These are phyloP conservation scores for Nephrocerus scutellatus DNA, from an alignment of 2,888 invertebrate species.

Conservation along the genomic window DNA sequence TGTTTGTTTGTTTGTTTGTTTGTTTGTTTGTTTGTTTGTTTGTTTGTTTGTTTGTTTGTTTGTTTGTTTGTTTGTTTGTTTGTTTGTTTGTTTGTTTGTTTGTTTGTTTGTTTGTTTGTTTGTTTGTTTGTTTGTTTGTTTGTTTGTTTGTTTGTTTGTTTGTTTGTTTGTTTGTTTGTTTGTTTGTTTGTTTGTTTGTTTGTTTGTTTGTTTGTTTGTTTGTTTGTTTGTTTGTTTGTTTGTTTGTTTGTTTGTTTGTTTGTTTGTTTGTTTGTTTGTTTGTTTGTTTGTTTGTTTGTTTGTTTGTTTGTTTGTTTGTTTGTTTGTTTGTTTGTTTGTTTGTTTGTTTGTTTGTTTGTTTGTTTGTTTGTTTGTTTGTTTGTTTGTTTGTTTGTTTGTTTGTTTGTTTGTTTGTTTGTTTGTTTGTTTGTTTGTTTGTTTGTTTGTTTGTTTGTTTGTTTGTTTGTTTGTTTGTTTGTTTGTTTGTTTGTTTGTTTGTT, in stretches of 20 bases:
- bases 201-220: slow-evolving; percentile 2
- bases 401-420: slow-evolving; percentile 2
- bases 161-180: slow-evolving; percentile 2
- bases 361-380: slow-evolving; percentile 2
- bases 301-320: slow-evolving; percentile 2
- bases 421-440: slow-evolving; percentile 2
- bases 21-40: slow-evolving; percentile 2
- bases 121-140: slow-evolving; percentile 2
- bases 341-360: slow-evolving; percentile 2
- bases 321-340: slow-evolving; percentile 2
- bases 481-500: slow-evolving; percentile 2
- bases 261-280: slow-evolving; percentile 2
- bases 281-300: slow-evolving; percentile 2
- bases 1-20: slow-evolving; percentile 2
- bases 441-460: slow-evolving; percentile 2
- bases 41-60: slow-evolving; percentile 2
- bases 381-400: slow-evolving; percentile 2
- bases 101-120: slow-evolving; percentile 2
- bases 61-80: slow-evolving; percentile 2
- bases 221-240: slow-evolving; percentile 2
- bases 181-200: slow-evolving; percentile 2
- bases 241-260: slow-evolving; percentile 2
- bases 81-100: slow-evolving; percentile 2
- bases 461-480: slow-evolving; percentile 2
- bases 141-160: slow-evolving; percentile 2